Base-by-base conservation (phyloP, 1,140 invertebrate species). In the Temnothorax curvispinosus region DNA sequence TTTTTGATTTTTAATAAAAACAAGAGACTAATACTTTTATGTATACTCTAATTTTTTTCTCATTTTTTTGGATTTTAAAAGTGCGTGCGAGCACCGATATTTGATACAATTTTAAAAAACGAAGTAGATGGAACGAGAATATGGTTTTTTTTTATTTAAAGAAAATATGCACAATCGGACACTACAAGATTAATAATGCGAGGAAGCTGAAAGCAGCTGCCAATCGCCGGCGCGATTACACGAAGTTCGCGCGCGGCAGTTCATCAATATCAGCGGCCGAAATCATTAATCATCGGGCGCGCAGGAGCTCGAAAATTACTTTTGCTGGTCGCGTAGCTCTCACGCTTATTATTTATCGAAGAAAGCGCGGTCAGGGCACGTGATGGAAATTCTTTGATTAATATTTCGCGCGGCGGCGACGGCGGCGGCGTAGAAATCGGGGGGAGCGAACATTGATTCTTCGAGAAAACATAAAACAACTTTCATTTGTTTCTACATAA, bases 271-370 rank as follows among this genome's bases (percentile, higher is more conserved):
- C 76, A 74, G 44, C 74, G 85, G 47, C 62, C 62, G 72, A 54
- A 89, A 89, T 90, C 85, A 90, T 90, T 90, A 90, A 89, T 89
- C 88, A 76, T 90, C 52, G 50, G n/a, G 15, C 6, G 32, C 21
- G 47, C 41, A 60, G 58, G 27, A 35, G 21, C 71, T 82, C 18
- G 47, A 85, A 87, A 87, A 89, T 90, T 87, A 72, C 86, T 77
- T 75, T 47, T 65, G 65, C 56, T 69, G 78, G 75, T 74, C 67
- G 82, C 67, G 54, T 35, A 32, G 64, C 77, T 81, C 62, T 86
- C 75, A 69, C 62, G 64, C 85, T 89, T 84, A 82, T 87, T 90
- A 90, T 89, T 85, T 84, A 80, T 87, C 27, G 74, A 87, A 76
- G 76, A 81, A 71, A 86, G 60, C 32, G 72, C 64, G 38, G 52